A percentile compares a stretch with the other conserved stretches of the same genome.
These are phyloP conservation scores for Gymnarchus niloticus DNA, from an alignment of 2,113 vertebrate genomes.

Conservation along the genomic window DNA sequence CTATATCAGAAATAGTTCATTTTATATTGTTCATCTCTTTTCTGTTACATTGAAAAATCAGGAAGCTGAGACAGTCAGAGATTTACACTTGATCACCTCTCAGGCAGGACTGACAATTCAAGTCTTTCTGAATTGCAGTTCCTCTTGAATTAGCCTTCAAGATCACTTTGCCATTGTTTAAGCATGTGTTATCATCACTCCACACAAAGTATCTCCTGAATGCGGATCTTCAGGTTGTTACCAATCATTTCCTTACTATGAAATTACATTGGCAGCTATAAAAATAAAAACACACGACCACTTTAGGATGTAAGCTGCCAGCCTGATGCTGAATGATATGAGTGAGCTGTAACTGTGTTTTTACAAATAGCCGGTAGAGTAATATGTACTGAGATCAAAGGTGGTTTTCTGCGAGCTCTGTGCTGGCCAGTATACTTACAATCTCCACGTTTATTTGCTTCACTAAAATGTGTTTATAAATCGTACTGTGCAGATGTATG, in stretches of 20 bases:
- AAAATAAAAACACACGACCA: background rate
- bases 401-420: background rate
- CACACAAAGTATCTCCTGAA: too few relatives aligned
- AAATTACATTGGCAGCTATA: background rate
- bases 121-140: background rate
- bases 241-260: background rate
- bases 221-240: background rate
- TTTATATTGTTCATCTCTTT: background rate
- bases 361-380: background rate
- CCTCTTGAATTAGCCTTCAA: background rate
- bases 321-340: background rate
- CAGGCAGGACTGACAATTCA: background rate
- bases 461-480: background rate
- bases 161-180: background rate
- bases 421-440: background rate
- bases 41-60: background rate
- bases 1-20: background rate
- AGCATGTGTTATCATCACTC: background rate
- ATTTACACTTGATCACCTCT: background rate
- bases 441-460: background rate
- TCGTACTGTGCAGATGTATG: background rate
- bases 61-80: background rate
- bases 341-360: background rate
- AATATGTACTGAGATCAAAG: background rate
- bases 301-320: background rate